These are phyloP conservation scores for Lepidotrigona ventralis DNA, from an alignment of 1,140 invertebrate genomes.

Conservation along the genomic window DNA sequence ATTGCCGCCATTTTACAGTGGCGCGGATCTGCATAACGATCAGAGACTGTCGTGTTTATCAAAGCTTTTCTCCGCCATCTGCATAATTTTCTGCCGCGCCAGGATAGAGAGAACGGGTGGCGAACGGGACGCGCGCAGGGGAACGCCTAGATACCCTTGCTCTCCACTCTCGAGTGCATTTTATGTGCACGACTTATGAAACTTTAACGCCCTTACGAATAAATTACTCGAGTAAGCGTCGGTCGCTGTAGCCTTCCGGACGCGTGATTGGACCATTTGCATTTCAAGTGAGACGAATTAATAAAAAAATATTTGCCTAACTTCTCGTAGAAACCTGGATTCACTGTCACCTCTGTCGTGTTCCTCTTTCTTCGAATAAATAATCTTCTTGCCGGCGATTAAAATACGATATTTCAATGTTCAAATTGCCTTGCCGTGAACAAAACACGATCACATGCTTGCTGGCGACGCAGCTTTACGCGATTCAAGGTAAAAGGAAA, in stretches of 20 bases:
- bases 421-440: not conserved
- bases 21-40: conserved; percentile 80
- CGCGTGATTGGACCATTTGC: conserved; percentile 66
- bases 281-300: conserved; percentile 56
- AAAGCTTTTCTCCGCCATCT: conserved; percentile 81
- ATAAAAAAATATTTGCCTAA: conserved; percentile 46
- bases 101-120: conserved; percentile 24
- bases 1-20: conserved; percentile 80
- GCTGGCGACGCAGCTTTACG: not conserved
- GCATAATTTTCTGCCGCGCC: conserved; percentile 78
- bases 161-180: conserved; percentile 68
- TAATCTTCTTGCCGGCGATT: not conserved
- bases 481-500: not conserved
- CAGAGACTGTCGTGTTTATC: conserved; percentile 81
- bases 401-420: not conserved
- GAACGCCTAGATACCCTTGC: conserved; percentile 57
- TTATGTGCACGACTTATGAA: conserved; percentile 78
- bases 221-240: conserved; percentile 69
- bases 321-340: conserved; percentile 8
- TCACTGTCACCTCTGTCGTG: not conserved
- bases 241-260: conserved; percentile 52
- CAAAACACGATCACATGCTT: not conserved
- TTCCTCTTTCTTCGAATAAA: not conserved
- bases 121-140: not conserved
- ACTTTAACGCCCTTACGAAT: conserved; percentile 73